phyloP scores from a whole-genome alignment of 92 coral and sea anemone genomes.

The Porites lobata region DNA sequence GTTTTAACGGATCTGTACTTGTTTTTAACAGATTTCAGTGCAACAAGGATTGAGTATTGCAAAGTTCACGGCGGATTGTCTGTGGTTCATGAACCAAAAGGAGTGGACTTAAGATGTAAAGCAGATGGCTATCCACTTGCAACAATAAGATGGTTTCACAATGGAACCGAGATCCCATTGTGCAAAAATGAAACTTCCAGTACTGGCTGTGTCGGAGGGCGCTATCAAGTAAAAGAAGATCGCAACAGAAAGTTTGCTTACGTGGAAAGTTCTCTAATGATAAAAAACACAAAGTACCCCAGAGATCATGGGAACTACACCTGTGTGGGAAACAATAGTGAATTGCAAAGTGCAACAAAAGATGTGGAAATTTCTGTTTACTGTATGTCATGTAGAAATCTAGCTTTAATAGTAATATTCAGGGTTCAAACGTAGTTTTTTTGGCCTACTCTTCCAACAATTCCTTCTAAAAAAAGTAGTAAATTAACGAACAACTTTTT shows the following conservation, averaged over 20 bases:
- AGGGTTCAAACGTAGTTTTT: too few species aligned
- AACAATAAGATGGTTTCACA: slow-evolving; percentile 9
- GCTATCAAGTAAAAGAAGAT: not conserved
- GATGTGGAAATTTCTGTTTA: slow-evolving; percentile 14
- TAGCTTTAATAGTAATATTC: not conserved
- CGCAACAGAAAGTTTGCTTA: not conserved
- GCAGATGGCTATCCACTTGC: slow-evolving; percentile 17
- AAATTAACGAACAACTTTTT: too few species aligned
- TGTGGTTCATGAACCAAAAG: not conserved
- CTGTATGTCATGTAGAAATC: slow-evolving; percentile 24
- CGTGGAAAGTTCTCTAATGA: not conserved
- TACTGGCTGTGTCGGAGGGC: not conserved
- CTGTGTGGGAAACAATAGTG: slow-evolving; percentile 64
- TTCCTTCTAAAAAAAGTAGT: too few species aligned
- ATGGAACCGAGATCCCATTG: slow-evolving; percentile 2
- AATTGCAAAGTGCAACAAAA: not conserved
- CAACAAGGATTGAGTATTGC: not conserved
- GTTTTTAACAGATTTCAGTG: not conserved
- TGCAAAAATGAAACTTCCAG: not conserved
- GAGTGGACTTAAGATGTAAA: not conserved
- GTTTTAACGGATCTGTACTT: not conserved
- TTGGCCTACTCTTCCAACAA: too few species aligned
- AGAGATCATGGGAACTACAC: slow-evolving; percentile 66
- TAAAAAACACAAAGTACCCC: slow-evolving; percentile 11
- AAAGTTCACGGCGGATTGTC: not conserved